These are phyloP conservation scores for Euschistus heros DNA, from an alignment of 1,140 invertebrate genomes.

Conservation along the genomic window DNA sequence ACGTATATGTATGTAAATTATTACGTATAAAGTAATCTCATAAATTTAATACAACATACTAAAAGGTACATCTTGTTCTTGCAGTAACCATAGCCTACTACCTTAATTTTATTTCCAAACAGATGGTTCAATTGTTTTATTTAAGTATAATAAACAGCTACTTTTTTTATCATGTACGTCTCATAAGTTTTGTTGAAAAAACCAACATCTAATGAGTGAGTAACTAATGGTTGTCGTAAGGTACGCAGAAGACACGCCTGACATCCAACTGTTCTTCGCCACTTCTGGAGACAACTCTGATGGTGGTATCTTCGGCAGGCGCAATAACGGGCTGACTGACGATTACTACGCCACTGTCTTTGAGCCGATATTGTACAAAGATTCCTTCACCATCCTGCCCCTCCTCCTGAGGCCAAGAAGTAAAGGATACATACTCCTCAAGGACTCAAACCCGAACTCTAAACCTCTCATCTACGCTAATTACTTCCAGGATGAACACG, in stretches of 20 bases:
- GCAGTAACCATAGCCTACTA: too few relatives aligned
- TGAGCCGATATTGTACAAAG: constrained; percentile 52
- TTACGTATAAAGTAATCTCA: too few relatives aligned
- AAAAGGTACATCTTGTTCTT: too few relatives aligned
- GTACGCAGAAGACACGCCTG: constrained; percentile 53
- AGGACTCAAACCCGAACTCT: constrained; percentile 50
- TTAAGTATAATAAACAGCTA: too few relatives aligned
- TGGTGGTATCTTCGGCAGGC: constrained; percentile 56
- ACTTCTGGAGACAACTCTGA: constrained; percentile 61
- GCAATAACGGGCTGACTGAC: constrained; percentile 52
- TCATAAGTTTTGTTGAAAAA: too few relatives aligned
- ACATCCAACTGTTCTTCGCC: constrained; percentile 63
- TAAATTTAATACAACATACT: too few relatives aligned
- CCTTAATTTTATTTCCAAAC: too few relatives aligned
- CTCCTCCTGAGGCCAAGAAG: constrained; percentile 59
- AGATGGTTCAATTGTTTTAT: too few relatives aligned
- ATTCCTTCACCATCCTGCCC: constrained; percentile 53
- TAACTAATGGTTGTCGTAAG: constrained; percentile 22
- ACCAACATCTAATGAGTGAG: too few relatives aligned
- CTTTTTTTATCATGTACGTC: too few relatives aligned
- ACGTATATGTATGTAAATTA: too few relatives aligned
- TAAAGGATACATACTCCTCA: constrained; percentile 53
- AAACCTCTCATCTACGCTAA: constrained; percentile 72
- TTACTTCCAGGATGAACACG: constrained; percentile 58
- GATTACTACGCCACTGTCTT: constrained; percentile 54